Evolutionary conservation across 2,888 invertebrate species (phyloP).

Genomic region (Eilema caniola): DNA sequence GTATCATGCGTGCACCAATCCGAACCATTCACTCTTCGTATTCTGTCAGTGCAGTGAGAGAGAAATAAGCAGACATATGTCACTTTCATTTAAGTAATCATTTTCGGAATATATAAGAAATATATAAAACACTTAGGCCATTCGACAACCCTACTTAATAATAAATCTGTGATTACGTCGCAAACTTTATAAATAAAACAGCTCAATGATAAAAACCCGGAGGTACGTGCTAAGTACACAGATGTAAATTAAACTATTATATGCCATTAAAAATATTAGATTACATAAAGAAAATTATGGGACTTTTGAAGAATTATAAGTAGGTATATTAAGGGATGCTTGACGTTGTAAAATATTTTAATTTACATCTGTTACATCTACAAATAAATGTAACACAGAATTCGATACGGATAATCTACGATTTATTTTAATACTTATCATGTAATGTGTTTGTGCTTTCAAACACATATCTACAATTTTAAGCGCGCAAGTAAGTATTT

Average conservation of each 20-base stretch:
- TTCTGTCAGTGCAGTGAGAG: background rate
- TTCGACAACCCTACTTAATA: background rate
- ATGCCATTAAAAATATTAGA: constrained; percentile 22
- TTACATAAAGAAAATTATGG: constrained; percentile 24
- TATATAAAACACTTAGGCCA: background rate
- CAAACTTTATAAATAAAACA: constrained; percentile 5
- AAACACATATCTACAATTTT: constrained; percentile 25
- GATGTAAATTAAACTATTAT: constrained; percentile 46
- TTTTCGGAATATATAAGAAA: background rate
- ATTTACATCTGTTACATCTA: constrained; percentile 37
- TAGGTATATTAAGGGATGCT: constrained; percentile 11
- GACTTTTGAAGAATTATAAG: constrained; percentile 40
- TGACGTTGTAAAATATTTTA: constrained; percentile 33
- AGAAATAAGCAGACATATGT: background rate
- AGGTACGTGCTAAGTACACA: constrained; percentile 17
- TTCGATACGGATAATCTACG: constrained; percentile 32
- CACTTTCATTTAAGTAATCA: background rate
- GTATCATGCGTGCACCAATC: background rate
- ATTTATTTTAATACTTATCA: constrained; percentile 30
- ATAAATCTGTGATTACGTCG: constrained; percentile 5
- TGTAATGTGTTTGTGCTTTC: constrained; percentile 24
- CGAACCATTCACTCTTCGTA: background rate
- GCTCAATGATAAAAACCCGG: background rate
- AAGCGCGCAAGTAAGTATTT: constrained; percentile 41
- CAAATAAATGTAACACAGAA: constrained; percentile 29